Evolutionary conservation across 1,140 invertebrate genomes (phyloP).

Genomic region (Popillia japonica): DNA sequence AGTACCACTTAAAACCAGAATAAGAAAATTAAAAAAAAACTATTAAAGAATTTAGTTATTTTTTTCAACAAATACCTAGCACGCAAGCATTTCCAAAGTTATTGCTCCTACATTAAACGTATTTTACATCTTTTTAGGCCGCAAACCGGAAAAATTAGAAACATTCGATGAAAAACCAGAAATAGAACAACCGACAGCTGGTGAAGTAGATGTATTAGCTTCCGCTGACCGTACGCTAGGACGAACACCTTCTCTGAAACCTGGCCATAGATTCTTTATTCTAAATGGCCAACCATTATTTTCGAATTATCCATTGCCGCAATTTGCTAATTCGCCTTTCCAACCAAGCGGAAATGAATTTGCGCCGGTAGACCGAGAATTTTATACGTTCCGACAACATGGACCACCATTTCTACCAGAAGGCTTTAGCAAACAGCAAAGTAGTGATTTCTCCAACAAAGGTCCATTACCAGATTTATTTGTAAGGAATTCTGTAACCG

Average conservation of each 20-base stretch:
- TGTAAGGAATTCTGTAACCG: constrained; percentile 39
- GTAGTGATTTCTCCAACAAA: constrained; percentile 43
- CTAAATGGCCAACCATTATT: constrained; percentile 57
- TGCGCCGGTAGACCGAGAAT: background rate
- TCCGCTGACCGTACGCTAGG: constrained; percentile 43
- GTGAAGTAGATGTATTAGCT: constrained; percentile 59
- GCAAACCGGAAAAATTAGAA: constrained; percentile 62
- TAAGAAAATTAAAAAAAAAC: too few relatives aligned
- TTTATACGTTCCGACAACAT: constrained; percentile 26
- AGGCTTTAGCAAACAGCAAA: constrained; percentile 37
- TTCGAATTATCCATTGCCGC: constrained; percentile 49
- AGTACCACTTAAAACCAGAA: too few relatives aligned
- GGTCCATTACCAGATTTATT: constrained; percentile 27
- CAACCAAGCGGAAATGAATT: background rate
- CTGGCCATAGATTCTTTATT: constrained; percentile 63
- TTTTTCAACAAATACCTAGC: too few relatives aligned
- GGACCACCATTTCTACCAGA: constrained; percentile 35
- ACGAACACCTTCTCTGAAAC: constrained; percentile 53
- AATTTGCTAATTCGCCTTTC: constrained; percentile 34
- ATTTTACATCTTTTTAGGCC: constrained; percentile 45
- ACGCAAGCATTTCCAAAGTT: too few relatives aligned
- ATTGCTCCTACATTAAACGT: too few relatives aligned
- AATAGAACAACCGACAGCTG: constrained; percentile 58
- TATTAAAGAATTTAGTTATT: too few relatives aligned
- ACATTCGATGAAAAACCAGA: constrained; percentile 56